phyloP scores from a whole-genome alignment of 2,113 vertebrate genomes.

The Okapia johnstoni region DNA sequence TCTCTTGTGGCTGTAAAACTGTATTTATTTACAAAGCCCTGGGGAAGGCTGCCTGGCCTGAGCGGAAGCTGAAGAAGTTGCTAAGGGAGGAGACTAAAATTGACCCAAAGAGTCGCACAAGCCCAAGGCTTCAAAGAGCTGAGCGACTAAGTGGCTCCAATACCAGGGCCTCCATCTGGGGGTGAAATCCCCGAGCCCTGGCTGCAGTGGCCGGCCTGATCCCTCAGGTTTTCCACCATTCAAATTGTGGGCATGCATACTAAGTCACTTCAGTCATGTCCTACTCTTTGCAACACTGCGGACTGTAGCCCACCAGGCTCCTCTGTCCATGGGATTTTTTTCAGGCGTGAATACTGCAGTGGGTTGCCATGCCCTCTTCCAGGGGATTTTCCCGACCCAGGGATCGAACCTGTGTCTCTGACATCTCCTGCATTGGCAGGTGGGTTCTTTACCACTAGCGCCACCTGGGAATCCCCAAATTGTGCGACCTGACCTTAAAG shows the following conservation, averaged over 20 bases:
- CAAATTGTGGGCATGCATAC: neutral
- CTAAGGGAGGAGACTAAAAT: neutral
- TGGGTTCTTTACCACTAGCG: fast-evolving
- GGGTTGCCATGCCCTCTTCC: neutral
- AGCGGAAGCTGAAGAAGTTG: neutral
- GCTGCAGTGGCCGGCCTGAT: neutral
- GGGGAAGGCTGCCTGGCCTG: neutral
- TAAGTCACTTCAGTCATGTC: neutral
- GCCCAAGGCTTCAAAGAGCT: neutral
- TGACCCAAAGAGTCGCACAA: neutral
- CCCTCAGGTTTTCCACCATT: too few relatives aligned
- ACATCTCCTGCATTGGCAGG: neutral
- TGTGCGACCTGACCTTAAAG: fast-evolving
- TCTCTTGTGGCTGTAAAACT: constrained; percentile 24
- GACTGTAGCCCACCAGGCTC: neutral
- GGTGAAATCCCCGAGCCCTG: neutral
- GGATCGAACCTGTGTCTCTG: neutral
- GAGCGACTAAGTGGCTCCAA: fast-evolving
- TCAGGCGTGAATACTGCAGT: neutral
- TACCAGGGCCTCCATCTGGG: fast-evolving
- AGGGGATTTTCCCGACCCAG: neutral
- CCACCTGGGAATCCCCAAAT: neutral
- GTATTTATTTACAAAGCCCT: constrained; percentile 24
- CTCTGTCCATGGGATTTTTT: neutral
- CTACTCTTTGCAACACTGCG: neutral